Evolutionary conservation across 2,113 vertebrate species (phyloP).

Genomic region (Tinamus guttatus): DNA sequence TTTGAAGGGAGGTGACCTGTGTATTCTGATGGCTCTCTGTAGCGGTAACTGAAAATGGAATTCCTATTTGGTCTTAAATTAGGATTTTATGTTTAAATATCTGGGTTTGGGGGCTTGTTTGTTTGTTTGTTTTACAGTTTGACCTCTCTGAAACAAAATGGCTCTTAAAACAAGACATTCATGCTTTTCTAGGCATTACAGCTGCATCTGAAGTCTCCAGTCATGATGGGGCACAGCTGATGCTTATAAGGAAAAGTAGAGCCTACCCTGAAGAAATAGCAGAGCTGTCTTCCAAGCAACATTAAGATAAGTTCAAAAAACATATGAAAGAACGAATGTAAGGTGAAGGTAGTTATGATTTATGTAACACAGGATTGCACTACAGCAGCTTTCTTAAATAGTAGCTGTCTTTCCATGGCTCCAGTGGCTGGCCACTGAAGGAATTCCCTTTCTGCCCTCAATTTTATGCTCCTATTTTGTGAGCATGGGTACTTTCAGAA

Average conservation of each 20-base stretch:
- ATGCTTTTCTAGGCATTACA: not conserved
- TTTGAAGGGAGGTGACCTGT: not conserved
- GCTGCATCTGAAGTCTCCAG: not conserved
- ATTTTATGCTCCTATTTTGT: not conserved
- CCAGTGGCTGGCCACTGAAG: not conserved
- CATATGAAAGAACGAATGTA: not conserved
- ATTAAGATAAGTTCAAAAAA: not conserved
- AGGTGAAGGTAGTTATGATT: not conserved
- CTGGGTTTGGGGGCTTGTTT: not conserved
- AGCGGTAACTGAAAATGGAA: not conserved
- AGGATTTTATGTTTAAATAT: not conserved
- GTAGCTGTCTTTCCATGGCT: not conserved
- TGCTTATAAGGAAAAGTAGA: not conserved
- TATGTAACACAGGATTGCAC: not conserved
- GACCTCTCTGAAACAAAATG: not conserved
- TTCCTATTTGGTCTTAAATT: not conserved
- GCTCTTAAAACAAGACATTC: not conserved
- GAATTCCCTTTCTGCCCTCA: not conserved
- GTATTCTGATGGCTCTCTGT: not conserved
- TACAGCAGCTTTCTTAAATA: not conserved
- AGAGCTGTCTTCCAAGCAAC: not conserved
- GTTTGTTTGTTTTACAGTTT: not conserved
- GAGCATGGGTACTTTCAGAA: not conserved
- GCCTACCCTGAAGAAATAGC: not conserved
- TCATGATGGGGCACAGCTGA: not conserved